These are phyloP conservation scores for Periplaneta americana DNA, from an alignment of 1,140 invertebrate species.

Conservation along the genomic window DNA sequence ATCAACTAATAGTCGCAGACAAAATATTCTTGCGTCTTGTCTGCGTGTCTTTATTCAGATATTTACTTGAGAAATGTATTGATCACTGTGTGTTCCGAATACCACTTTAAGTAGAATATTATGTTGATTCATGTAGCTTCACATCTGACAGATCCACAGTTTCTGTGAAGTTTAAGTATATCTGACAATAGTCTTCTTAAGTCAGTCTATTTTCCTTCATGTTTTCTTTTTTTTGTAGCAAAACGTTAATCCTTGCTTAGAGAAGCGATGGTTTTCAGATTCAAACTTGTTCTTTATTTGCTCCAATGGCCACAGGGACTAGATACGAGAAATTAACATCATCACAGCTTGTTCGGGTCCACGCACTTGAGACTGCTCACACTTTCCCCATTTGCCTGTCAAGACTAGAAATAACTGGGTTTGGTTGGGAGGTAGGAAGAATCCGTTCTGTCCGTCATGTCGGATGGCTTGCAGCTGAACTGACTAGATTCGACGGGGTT, in stretches of 20 bases:
- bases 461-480: neutral
- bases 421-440: neutral
- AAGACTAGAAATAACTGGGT: neutral
- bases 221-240: neutral
- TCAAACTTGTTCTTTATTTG: neutral
- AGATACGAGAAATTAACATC: too few species aligned
- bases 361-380: too few species aligned
- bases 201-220: neutral
- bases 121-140: too few species aligned
- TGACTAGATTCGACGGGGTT: neutral
- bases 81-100: neutral
- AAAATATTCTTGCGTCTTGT: neutral
- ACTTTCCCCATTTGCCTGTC: neutral
- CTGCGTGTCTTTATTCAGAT: neutral
- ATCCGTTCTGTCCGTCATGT: neutral
- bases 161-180: too few species aligned
- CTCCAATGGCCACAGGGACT: neutral
- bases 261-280: neutral
- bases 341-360: too few species aligned
- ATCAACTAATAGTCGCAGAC: too few species aligned
- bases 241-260: neutral
- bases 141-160: neutral
- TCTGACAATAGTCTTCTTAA: neutral
- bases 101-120: neutral
- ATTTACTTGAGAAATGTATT: too few species aligned